Conservation (phyloP, 2,797 vertebrate species). For the Sebastes variabilis region DNA sequence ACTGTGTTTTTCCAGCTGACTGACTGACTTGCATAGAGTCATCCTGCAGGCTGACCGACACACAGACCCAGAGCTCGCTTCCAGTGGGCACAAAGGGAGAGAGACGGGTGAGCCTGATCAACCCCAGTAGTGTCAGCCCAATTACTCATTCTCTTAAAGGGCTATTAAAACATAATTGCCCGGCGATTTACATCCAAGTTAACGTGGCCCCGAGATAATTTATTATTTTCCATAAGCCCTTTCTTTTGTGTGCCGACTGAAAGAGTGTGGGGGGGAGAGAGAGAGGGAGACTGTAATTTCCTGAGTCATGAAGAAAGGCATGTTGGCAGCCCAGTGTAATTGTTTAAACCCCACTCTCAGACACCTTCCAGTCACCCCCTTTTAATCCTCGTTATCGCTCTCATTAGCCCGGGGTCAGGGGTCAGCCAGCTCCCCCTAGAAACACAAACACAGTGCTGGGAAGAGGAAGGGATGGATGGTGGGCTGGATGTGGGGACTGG, state of each 20-base stretch:
- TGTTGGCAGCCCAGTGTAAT: constrained; percentile 80
- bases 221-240: constrained; percentile 87
- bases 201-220: constrained; percentile 84
- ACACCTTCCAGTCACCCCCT: constrained; percentile 81
- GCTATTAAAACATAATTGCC: constrained; percentile 89
- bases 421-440: constrained; percentile 70
- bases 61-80: constrained; percentile 51
- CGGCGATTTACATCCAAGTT: constrained; percentile 87
- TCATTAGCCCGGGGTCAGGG: constrained; percentile 79
- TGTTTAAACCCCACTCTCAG: constrained; percentile 82
- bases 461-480: constrained; percentile 53
- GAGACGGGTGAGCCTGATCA: constrained; percentile 83
- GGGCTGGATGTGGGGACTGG: constrained; percentile 38
- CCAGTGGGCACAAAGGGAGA: constrained; percentile 67
- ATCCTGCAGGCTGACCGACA: constrained; percentile 51
- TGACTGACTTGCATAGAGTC: neutral
- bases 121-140: constrained; percentile 81
- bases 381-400: constrained; percentile 83
- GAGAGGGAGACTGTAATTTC: constrained; percentile 79
- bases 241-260: constrained; percentile 76
- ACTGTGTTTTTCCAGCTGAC: constrained; percentile 2
- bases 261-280: constrained; percentile 45
- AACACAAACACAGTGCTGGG: constrained; percentile 75
- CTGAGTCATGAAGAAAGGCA: constrained; percentile 82
- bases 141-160: constrained; percentile 89